Conservation (phyloP, 2,113 vertebrate genomes). For the Poicephalus gulielmi region DNA sequence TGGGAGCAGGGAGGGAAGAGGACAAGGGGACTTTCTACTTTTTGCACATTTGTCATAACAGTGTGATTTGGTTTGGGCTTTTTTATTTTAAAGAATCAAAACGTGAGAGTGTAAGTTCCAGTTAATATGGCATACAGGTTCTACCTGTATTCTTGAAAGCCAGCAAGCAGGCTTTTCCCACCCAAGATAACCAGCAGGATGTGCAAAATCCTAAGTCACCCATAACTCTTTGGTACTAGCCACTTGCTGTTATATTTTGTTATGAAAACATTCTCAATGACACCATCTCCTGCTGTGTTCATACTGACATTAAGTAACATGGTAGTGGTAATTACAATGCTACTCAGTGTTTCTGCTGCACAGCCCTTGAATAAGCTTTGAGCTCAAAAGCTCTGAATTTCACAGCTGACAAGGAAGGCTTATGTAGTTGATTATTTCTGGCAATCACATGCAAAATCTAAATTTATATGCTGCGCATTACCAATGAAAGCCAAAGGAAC, state of each 20-base stretch:
- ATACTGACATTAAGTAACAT: not conserved
- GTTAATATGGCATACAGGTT: not conserved
- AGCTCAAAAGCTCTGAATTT: not conserved
- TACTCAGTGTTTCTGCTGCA: not conserved
- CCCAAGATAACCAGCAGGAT: not conserved
- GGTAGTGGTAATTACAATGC: not conserved
- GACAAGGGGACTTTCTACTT: not conserved
- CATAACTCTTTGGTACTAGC: not conserved
- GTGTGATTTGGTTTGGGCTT: not conserved
- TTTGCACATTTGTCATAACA: not conserved
- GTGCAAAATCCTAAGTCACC: not conserved
- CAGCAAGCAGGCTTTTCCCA: not conserved
- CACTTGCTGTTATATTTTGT: not conserved
- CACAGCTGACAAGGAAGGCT: not conserved
- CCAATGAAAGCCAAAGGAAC: not conserved
- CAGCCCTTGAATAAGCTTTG: not conserved
- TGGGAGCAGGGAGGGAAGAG: not conserved
- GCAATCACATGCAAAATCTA: not conserved
- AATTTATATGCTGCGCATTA: not conserved
- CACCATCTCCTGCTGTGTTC: not conserved
- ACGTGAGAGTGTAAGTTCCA: not conserved
- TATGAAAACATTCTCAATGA: not conserved
- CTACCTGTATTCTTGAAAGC: not conserved
- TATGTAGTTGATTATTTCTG: not conserved
- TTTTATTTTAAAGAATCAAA: not conserved